Evolutionary conservation across 1,140 invertebrate species (phyloP).

Genomic region (Samia ricini): DNA sequence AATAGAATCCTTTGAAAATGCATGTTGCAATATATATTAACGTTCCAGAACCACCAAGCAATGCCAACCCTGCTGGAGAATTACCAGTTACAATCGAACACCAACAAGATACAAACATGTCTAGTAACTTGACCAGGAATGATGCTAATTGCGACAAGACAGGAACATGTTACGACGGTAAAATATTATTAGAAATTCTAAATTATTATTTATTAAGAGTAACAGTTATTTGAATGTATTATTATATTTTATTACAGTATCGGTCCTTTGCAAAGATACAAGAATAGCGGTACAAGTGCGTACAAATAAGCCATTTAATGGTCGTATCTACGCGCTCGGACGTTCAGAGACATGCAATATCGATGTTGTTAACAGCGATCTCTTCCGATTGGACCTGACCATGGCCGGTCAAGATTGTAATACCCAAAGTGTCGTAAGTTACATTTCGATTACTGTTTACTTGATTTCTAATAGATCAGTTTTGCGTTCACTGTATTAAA

Average conservation of each 20-base stretch:
- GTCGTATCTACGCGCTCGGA: constrained; percentile 94
- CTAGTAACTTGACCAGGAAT: constrained; percentile 84
- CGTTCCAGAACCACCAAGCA: constrained; percentile 61
- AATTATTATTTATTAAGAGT: constrained; percentile 3
- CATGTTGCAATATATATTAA: constrained; percentile 2
- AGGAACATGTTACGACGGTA: constrained; percentile 96
- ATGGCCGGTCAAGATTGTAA: constrained; percentile 97
- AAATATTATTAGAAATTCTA: constrained; percentile 20
- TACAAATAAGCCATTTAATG: constrained; percentile 96
- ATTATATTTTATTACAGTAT: constrained; percentile 80
- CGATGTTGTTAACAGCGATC: constrained; percentile 94
- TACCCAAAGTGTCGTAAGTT: constrained; percentile 92
- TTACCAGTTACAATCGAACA: constrained; percentile 85
- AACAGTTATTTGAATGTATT: neutral
- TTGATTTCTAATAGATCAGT: no score
- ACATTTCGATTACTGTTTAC: neutral
- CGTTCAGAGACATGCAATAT: constrained; percentile 96
- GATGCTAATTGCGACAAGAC: constrained; percentile 95
- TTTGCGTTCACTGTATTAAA: no score
- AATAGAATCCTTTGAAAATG: no score
- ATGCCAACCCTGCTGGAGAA: constrained; percentile 65
- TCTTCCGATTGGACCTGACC: constrained; percentile 93
- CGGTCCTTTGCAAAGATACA: constrained; percentile 96
- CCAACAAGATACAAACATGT: constrained; percentile 82
- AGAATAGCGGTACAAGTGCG: constrained; percentile 94